Base-by-base conservation (phyloP, 2,113 vertebrate genomes). In the Pelecanus crispus region DNA sequence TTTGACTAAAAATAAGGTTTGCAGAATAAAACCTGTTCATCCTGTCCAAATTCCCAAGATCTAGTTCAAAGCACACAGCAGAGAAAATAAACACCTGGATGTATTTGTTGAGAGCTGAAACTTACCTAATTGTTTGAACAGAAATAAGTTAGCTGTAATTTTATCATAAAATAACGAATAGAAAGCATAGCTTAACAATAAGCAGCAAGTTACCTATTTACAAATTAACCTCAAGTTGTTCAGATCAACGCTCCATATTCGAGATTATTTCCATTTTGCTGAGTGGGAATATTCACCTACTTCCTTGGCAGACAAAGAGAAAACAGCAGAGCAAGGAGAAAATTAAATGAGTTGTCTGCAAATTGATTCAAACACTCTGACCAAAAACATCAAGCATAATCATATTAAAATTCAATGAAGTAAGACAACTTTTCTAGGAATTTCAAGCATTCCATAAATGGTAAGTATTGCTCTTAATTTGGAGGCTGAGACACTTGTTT, bases 391-490 rank as follows among this genome's bases (percentile, higher is more conserved):
- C 50, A 90, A 77, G 42, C 32, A 70, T 21, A 62, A 74, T 28
- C 5, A 34, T 61, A 90, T 42, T 42, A 75, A 88, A 92, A 86
- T 63, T 47, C 2, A 0, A 77, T 15, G 14, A 90, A 82, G 29
- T 28, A 67, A 95, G 44, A 34, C 71, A 86, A 18, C 36, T 86
- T 81, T 90, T 63, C 34, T 53, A 82, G 67, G 38, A 70, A 32
- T 90, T 75, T 75, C 58, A 90, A 34, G 45, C 47, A 79, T 38
- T 70, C 40, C 50, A 17, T 52, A 74, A 71, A 62, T 17, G 90
- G 86, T 93, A 94, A 96, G 95, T 94, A 96, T 62, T 67, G 36
- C 38, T 81, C 34, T 52, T 71, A 81, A 61, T 73, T 53, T 82
- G 87, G 40, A 80, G 9, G 16, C 38, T 61, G 49, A 90, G 44